Base-by-base conservation (phyloP, 2,797 vertebrate species). In the Cephalopachus bancanus region DNA sequence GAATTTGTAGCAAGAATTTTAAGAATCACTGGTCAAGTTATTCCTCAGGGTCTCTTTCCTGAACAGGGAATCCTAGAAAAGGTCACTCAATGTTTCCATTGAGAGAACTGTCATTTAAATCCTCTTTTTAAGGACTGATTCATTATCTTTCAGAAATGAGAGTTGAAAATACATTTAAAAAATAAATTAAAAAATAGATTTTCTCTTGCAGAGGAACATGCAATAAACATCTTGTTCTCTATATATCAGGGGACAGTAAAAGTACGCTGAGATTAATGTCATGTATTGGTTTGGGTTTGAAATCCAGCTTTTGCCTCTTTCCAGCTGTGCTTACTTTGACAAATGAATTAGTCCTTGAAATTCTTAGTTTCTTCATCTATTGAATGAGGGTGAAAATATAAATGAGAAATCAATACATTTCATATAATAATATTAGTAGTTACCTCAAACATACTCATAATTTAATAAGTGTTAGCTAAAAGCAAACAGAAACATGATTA, bases 111-210 rank as follows among this genome's bases (percentile, higher is more conserved):
- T 78, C 33, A 86, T 79, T 93, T 72, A 64, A 71, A 92, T 88
- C 28, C 28, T 85, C 20, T 55, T 51, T 92, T 9, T 91, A 76
- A 80, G 57, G 90, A 71, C 67, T 72, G 19, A 90, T 10, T 87
- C 12, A 79, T 83, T 84, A 88, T 59, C 51, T 91, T 72, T 87
- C 17, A 93, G 72, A 92, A 93, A 89, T 59, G 49, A n/a, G 24
- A 76, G 64, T 86, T 80, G 71, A 62, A 81, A 90, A 94, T 65
- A 59, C 37, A 76, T 59, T 92, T 51, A 7, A 64, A 90, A 51
- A 85, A 72, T n/a, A 93, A 14, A 51, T 2, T 37, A 79, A 17
- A 55, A 51, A 92, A 64, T 17, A 71, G 76, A 72, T 79, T 93
- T 93, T 89, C 37, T 33, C 33, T 22, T 75, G 12, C 3, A 53